These are phyloP conservation scores for Neosilurus hyrtlii DNA, from an alignment of 2,797 vertebrate species.

Conservation along the genomic window DNA sequence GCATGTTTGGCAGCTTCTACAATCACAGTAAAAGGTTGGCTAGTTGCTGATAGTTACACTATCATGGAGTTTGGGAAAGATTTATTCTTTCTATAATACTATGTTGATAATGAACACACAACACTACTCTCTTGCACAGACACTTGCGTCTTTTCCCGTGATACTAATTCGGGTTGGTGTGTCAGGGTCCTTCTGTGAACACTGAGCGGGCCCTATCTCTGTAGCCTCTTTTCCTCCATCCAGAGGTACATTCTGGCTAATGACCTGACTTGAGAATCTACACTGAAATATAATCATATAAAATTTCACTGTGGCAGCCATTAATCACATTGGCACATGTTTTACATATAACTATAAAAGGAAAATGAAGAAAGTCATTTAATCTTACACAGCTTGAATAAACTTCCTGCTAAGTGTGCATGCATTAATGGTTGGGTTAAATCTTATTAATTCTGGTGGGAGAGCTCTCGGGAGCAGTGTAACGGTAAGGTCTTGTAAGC, in stretches of 20 bases:
- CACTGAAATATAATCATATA: constrained; percentile 65
- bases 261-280: constrained; percentile 40
- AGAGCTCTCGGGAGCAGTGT: not conserved
- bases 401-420: not conserved
- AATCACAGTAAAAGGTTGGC: not conserved
- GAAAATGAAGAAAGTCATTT: constrained; percentile 1
- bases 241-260: constrained; percentile 33
- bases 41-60: not conserved
- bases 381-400: not conserved
- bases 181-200: not conserved
- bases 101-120: not conserved
- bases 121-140: not conserved
- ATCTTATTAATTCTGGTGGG: constrained; percentile 32
- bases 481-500: constrained; percentile 10
- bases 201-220: not conserved
- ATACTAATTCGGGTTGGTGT: not conserved
- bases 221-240: constrained; percentile 11
- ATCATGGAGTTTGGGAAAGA: not conserved
- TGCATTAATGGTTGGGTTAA: constrained; percentile 12
- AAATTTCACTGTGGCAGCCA: not conserved
- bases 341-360: not conserved
- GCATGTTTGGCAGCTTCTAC: not conserved
- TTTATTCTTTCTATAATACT: not conserved
- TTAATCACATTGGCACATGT: not conserved
- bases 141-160: not conserved